Evolutionary conservation across 2,888 invertebrate species (phyloP).

Genomic region (Mesorhabditis sp.): DNA sequence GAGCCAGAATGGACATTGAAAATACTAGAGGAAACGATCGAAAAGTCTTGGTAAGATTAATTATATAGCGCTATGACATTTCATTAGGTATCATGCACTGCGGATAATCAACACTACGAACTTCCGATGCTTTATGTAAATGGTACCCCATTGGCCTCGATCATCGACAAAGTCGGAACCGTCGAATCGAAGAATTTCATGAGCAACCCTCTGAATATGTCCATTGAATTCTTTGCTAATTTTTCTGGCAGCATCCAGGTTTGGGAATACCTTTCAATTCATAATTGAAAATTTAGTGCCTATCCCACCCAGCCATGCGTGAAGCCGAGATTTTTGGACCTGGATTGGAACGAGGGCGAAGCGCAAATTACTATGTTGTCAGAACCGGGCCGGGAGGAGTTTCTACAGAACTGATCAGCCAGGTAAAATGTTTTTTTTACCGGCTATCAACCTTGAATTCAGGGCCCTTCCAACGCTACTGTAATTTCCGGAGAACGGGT

Average conservation of each 20-base stretch:
- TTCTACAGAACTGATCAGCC: slow-evolving; percentile 19
- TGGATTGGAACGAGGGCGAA: slow-evolving; percentile 48
- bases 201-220: slow-evolving; percentile 50
- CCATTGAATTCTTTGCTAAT: slow-evolving; percentile 33
- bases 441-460: neutral
- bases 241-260: slow-evolving; percentile 51
- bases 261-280: slow-evolving; percentile 2
- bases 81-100: slow-evolving; percentile 43
- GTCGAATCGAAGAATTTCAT: slow-evolving; percentile 48
- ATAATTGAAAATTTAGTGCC: slow-evolving; percentile 37
- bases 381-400: slow-evolving; percentile 13
- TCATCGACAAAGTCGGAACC: slow-evolving; percentile 44
- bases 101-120: slow-evolving; percentile 46
- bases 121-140: slow-evolving; percentile 54
- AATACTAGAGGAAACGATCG: slow-evolving; percentile 29
- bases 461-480: slow-evolving; percentile 37
- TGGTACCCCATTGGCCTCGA: slow-evolving; percentile 44
- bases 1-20: slow-evolving; percentile 33
- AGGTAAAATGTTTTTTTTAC: slow-evolving; percentile 9
- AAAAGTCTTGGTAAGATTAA: slow-evolving; percentile 15
- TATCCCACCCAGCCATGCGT: slow-evolving; percentile 55
- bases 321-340: slow-evolving; percentile 54
- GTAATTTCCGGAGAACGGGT: slow-evolving; percentile 25
- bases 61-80: neutral
- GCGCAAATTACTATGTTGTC: slow-evolving; percentile 28